Evolutionary conservation across 2,113 vertebrate genomes (phyloP).

Genomic region (Amblyopsis rosae): DNA sequence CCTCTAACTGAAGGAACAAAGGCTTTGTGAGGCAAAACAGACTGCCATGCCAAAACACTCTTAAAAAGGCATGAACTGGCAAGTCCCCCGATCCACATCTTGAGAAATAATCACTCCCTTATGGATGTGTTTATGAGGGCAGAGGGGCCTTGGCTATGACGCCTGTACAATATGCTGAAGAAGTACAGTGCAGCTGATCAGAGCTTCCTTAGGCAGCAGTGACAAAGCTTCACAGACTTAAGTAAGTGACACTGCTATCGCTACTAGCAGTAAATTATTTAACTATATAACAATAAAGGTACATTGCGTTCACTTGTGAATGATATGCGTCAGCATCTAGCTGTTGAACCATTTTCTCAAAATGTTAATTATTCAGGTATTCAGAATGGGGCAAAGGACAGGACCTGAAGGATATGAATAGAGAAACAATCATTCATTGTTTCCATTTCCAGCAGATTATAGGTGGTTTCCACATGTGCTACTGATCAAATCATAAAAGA

Average conservation of each 20-base stretch:
- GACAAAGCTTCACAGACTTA: conserved; percentile 23
- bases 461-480: conserved; percentile 49
- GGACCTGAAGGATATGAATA: conserved; percentile 11
- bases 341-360: conserved; percentile 7
- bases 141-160: conserved; percentile 59
- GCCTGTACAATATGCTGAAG: conserved; percentile 51
- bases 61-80: conserved; percentile 72
- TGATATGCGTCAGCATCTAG: conserved; percentile 5
- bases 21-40: conserved; percentile 54
- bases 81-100: conserved; percentile 68
- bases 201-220: conserved; percentile 36
- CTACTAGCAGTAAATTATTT: conserved; percentile 11
- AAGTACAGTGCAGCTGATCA: conserved; percentile 52
- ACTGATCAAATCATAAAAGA: conserved; percentile 51
- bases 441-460: conserved; percentile 32
- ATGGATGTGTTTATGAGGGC: conserved; percentile 73
- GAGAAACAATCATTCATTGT: conserved; percentile 8
- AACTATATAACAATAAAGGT: neutral
- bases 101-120: conserved; percentile 77
- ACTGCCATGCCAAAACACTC: conserved; percentile 66
- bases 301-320: conserved; percentile 9
- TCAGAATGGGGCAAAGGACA: no score
- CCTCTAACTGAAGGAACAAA: conserved; percentile 61
- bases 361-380: conserved; percentile 10
- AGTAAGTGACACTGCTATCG: conserved; percentile 28